Conservation (phyloP, 1,140 invertebrate species). For the Drosophila sp. region DNA sequence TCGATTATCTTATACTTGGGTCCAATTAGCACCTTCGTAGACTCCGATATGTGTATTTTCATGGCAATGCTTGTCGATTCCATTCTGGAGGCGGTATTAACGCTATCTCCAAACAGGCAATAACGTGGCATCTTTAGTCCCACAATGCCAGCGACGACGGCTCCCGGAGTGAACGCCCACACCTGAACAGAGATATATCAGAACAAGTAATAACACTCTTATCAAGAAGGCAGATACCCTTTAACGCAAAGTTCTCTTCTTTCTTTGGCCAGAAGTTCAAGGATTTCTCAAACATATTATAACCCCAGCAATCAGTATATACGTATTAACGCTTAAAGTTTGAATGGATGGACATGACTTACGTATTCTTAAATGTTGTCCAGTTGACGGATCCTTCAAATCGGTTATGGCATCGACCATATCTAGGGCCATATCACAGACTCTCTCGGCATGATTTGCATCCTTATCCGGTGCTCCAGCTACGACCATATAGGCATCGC, state of each 20-base stretch:
- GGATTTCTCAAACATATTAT: no score
- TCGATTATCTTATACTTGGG: slow-evolving; percentile 91
- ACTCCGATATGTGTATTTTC: slow-evolving; percentile 97
- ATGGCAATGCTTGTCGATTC: slow-evolving; percentile 96
- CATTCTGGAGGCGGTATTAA: slow-evolving; percentile 96
- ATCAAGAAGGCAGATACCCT: no score
- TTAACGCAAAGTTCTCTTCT: no score
- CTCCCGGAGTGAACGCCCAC: slow-evolving; percentile 96
- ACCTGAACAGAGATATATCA: slow-evolving; percentile 27
- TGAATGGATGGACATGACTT: slow-evolving; percentile 29
- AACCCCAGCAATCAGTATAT: no score
- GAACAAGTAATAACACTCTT: no score
- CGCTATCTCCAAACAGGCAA: slow-evolving; percentile 94
- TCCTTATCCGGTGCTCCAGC: slow-evolving; percentile 96
- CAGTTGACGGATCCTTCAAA: slow-evolving; percentile 95
- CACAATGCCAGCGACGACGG: slow-evolving; percentile 97
- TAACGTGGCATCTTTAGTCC: slow-evolving; percentile 96
- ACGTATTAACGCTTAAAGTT: no score
- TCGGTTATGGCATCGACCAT: slow-evolving; percentile 97
- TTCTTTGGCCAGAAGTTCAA: no score
- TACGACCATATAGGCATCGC: slow-evolving; percentile 98
- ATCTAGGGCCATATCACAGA: slow-evolving; percentile 98
- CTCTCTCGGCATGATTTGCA: slow-evolving; percentile 95
- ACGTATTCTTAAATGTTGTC: slow-evolving; percentile 94
- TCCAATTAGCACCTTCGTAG: slow-evolving; percentile 91